Conservation (phyloP, 1,140 invertebrate species). For the Theocolax elegans region DNA sequence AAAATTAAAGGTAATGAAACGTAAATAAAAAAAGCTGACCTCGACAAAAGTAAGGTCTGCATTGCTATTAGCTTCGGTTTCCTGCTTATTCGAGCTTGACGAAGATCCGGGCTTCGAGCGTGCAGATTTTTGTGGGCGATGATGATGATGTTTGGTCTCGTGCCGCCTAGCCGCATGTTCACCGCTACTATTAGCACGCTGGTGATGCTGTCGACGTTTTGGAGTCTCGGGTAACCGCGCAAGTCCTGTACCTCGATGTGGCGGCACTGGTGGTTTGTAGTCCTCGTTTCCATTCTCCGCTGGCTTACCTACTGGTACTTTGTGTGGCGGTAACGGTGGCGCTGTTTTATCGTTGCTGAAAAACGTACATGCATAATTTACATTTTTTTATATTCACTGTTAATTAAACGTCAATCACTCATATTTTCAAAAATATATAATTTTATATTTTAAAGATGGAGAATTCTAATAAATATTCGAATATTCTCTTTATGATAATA, state of each 20-base stretch:
- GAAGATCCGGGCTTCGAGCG: no score
- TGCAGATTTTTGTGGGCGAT: constrained; percentile 34
- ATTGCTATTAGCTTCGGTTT: constrained; percentile 44
- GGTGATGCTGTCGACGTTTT: constrained; percentile 65
- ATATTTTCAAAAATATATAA: no score
- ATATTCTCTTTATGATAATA: no score
- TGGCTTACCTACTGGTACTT: constrained; percentile 51
- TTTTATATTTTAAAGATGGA: no score
- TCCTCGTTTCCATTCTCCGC: constrained; percentile 68
- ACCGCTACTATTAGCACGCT: constrained; percentile 50
- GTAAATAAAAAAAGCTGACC: constrained; percentile 37
- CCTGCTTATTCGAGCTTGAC: constrained; percentile 37
- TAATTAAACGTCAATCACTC: no score
- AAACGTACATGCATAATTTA: no score
- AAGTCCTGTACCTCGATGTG: constrained; percentile 79
- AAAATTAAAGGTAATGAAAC: neutral
- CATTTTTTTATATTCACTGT: no score
- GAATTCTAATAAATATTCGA: no score
- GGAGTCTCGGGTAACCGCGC: constrained; percentile 57
- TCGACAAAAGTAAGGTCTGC: constrained; percentile 59
- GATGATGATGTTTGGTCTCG: constrained; percentile 35
- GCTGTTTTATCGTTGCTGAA: constrained; percentile 62
- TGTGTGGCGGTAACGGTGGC: constrained; percentile 70
- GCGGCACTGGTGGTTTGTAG: constrained; percentile 86
- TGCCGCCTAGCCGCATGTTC: neutral